A percentile compares a stretch with the other conserved stretches of the same genome.
Conservation (phyloP, 2,113 vertebrate species). For the Anarrhichthys ocellatus region DNA sequence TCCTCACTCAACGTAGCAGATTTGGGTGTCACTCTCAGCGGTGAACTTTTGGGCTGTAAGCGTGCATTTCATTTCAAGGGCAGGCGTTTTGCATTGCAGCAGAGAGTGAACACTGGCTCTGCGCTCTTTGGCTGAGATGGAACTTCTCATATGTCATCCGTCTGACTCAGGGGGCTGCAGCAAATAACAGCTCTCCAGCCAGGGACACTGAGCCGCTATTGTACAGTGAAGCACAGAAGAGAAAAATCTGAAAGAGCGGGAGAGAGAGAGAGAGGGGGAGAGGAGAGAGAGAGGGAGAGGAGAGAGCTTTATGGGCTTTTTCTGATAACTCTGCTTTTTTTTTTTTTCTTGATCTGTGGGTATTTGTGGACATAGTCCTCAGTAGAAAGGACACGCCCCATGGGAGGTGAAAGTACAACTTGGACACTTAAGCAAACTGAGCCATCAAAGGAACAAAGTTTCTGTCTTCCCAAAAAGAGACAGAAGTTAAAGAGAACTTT, state of each 20-base stretch:
- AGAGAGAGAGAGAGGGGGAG: neutral
- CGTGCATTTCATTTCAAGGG: slow-evolving; percentile 53
- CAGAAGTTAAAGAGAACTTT: neutral
- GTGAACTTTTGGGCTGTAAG: slow-evolving; percentile 30
- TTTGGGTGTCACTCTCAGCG: slow-evolving; percentile 20
- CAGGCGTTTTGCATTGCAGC: slow-evolving; percentile 53
- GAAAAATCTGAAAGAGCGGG: slow-evolving; percentile 11
- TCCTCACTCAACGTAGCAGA: slow-evolving; percentile 12
- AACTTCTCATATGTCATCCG: slow-evolving; percentile 63
- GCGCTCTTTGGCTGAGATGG: slow-evolving; percentile 40
- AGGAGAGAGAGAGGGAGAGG: slow-evolving; percentile 5
- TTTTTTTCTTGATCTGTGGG: neutral
- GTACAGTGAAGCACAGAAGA: slow-evolving; percentile 16
- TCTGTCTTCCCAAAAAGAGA: neutral
- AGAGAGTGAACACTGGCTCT: slow-evolving; percentile 22
- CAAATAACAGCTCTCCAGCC: slow-evolving; percentile 49
- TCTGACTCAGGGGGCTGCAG: slow-evolving; percentile 62
- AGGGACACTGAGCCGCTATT: slow-evolving; percentile 41
- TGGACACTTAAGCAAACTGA: neutral
- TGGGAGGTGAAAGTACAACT: neutral
- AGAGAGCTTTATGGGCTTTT: slow-evolving; percentile 11
- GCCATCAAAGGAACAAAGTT: neutral
- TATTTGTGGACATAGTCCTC: neutral
- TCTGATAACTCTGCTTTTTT: neutral
- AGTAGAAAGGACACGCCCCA: neutral